Evolutionary conservation across 2,113 vertebrate species (phyloP), one percentile per base, ranked within the genome.

Genomic region (Rhabdornis inornatus): DNA sequence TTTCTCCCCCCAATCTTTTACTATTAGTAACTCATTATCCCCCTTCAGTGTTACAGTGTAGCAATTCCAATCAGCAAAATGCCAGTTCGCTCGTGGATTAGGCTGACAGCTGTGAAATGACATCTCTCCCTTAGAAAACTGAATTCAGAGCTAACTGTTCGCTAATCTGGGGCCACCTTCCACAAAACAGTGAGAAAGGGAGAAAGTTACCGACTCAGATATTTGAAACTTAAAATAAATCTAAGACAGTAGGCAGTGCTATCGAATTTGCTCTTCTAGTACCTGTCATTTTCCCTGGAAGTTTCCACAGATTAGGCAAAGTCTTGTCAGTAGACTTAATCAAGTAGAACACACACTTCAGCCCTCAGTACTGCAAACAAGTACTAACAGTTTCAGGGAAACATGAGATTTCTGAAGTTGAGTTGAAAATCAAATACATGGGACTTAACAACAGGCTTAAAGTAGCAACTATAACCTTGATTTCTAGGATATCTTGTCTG

Each of bases 351-450:
- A 72, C 7, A 44, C 4, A 37, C 25, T 80, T 47, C 6, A 74
- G 35, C 24, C 7, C 47, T 69, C 24, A 61, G 75, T 37, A 72
- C 12, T 40, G 17, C 0, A 76, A 56, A 49, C n/a, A 65, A 61
- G 7, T 14, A 53, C 15, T 21, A 79, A 40, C 0, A 64, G 8
- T 35, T 85, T 35, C 21, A 80, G 63, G 11, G 7, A 72, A 65
- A 60, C 0, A 0, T 7, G 5, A 88, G 17, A 33, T 35, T 88
- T 76, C 23, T 50, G 14, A 86, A 74, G 4, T 12, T 37, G 3
- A n/a, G n/a, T n/a, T n/a, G n/a, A n/a, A 39, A 77, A 37, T 52
- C 10, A 23, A 27, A 49, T 13, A 39, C 2, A n/a, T 2, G 1
- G 11, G 39, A 68, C 5, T 47, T 9, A 57, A 25, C 4, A 81